Evolutionary conservation across 2,888 invertebrate species (phyloP).

Genomic region (Abrostola triplasia): DNA sequence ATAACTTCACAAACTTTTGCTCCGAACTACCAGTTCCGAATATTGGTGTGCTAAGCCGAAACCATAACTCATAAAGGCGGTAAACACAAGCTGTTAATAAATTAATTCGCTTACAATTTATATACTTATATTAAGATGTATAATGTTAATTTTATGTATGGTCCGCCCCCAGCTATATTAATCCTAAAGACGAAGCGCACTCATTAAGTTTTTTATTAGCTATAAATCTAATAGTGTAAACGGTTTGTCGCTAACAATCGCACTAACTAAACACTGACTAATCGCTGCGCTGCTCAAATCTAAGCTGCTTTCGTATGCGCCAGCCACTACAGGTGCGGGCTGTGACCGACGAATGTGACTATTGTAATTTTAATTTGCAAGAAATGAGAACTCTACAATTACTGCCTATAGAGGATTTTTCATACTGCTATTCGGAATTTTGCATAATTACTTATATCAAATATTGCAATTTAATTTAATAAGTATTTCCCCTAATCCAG

Average conservation of each 20-base stretch:
- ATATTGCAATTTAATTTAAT: no score
- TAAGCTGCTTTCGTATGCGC: slow-evolving; percentile 42
- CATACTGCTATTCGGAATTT: no score
- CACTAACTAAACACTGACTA: slow-evolving; percentile 64
- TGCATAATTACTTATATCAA: no score
- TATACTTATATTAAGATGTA: slow-evolving; percentile 77
- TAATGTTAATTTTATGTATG: slow-evolving; percentile 84
- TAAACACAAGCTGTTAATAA: slow-evolving; percentile 73
- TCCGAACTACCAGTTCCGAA: slow-evolving; percentile 30
- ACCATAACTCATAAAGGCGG: slow-evolving; percentile 68
- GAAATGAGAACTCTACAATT: no score
- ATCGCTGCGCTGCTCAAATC: slow-evolving; percentile 62
- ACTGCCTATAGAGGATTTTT: no score
- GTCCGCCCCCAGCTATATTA: slow-evolving; percentile 73
- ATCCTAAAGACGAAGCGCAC: slow-evolving; percentile 67
- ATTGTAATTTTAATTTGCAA: no score
- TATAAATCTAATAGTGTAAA: slow-evolving; percentile 78
- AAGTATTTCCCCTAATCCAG: no score
- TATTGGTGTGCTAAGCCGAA: slow-evolving; percentile 42
- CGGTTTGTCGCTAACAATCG: slow-evolving; percentile 66
- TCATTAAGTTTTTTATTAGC: slow-evolving; percentile 79
- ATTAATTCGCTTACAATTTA: slow-evolving; percentile 77
- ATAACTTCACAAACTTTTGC: slow-evolving; percentile 15
- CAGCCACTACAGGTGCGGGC: slow-evolving; percentile 25
- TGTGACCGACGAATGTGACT: slow-evolving; percentile 31